Evolutionary conservation across 2,113 vertebrate genomes (phyloP), one percentile per base, ranked within the genome.

Genomic region (Apeltes quadracus): DNA sequence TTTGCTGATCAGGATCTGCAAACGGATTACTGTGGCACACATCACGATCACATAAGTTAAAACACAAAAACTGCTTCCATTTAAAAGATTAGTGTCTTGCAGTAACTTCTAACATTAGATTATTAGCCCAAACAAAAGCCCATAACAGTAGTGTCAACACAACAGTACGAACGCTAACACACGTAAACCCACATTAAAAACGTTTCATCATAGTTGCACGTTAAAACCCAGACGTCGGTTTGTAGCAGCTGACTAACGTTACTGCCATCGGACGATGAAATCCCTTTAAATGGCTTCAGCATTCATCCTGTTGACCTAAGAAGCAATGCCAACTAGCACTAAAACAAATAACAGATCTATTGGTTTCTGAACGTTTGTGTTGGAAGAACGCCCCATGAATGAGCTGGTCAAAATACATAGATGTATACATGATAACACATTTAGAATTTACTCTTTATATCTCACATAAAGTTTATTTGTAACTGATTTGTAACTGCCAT

Each of bases 331-430:
- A 32, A 5, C 29, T 32, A 32, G 29, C 29, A 59, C 12, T 20
- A 20, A 48, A n/a, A n/a, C n/a, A n/a, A 69, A 61, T 75, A 55
- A 70, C 5, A 83, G 38, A 76, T 55, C 70, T 84, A 88, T 75
- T 90, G 72, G 85, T 87, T 91, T 90, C 91, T 90, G 87, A 90
- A 81, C 88, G 70, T 82, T 48, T 84, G 78, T 85, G 29, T 87
- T 91, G 41, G 65, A 85, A 84, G 84, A 90, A 94, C 81, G 81
- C 85, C 85, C 90, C 88, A 92, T 90, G 90, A 90, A 92, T 93
- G 90, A 92, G 93, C 94, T 87, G 83, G 86, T 95, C 93, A 95
- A 95, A 92, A 97, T 95, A 97, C 96, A 97, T 96, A 97, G 93
- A 96, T 94, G 94, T 92, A 93, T 95, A 95, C 92, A 94, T n/a